Percentiles rank a stretch among this genome's conserved stretches.
Evolutionary conservation across 2,888 invertebrate species (phyloP).

Genomic region (Caenorhabditis angaria): DNA sequence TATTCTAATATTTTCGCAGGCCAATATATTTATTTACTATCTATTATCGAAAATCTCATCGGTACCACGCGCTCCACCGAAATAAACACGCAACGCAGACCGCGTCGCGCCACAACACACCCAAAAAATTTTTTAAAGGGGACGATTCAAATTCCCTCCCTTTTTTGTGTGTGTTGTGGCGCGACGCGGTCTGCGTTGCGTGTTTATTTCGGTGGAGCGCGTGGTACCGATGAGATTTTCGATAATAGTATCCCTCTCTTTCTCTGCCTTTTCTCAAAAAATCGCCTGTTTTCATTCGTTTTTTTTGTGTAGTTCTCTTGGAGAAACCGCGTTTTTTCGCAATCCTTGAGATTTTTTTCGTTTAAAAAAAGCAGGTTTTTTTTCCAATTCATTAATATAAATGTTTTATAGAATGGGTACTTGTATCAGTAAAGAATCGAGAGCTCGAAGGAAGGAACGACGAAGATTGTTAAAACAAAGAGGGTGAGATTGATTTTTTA

Average conservation of each 20-base stretch:
- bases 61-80: too few relatives aligned
- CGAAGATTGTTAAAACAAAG: constrained; percentile 15
- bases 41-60: too few relatives aligned
- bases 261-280: constrained; percentile 4
- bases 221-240: too few relatives aligned
- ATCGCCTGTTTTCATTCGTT: background rate
- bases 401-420: constrained; percentile 78
- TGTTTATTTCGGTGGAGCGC: too few relatives aligned
- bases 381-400: background rate
- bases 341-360: background rate
- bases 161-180: too few relatives aligned
- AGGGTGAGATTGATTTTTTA: constrained; percentile 12
- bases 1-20: background rate
- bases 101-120: too few relatives aligned
- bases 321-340: background rate
- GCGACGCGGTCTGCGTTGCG: too few relatives aligned
- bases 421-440: constrained; percentile 80
- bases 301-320: background rate
- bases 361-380: background rate
- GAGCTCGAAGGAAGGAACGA: constrained; percentile 26
- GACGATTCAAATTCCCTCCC: background rate
- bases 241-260: constrained; percentile 9
- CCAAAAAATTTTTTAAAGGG: background rate
- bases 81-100: too few relatives aligned
- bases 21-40: constrained; percentile 4